Evolutionary conservation across 2,888 invertebrate genomes (phyloP), one percentile per base, ranked within the genome.

Genomic region (Rhopalosiphum nymphaeae): DNA sequence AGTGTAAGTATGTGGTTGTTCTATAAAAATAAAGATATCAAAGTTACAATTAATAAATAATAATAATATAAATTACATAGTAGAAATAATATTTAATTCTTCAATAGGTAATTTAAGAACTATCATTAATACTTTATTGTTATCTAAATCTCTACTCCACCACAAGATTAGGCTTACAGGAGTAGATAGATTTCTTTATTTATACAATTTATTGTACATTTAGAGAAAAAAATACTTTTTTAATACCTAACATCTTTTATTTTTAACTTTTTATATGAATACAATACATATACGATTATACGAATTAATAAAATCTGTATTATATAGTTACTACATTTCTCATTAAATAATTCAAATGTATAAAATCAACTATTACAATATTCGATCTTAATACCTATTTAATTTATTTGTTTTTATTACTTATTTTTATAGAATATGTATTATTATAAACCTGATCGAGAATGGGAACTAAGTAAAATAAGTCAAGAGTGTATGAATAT

Each of bases 391-490:
- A 36, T 46, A 9, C 49, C 1, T 53, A 9, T 87, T 87, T 87
- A 87, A 87, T 87, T 88, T 10, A 88, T 88, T n/a, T 67, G 3
- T 44, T 87, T n/a, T 46, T 25, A 36, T 53, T 89, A 89, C 13
- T 67, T 78, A 84, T 44, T 42, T 61, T 84, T 25, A 29, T 36
- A 93, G 93, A 1, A 46, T 21, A 25, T 93, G 57, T 1, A 49
- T 57, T 92, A 21, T 89, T 93, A 46, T 49, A 42, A 84, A 7
- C 46, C 89, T 49, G 26, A 86, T 16, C 61, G 89, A 61, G 93
- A 93, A 85, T 93, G 93, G 93, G 26, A 90, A 61, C 1, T 93
- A 16, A 57, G 44, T 25, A 3, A 9, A 3, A 21, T 89, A 36
- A 1, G 49, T 0, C 36, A 46, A 16, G 46, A 42, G 21, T 61